Evolutionary conservation across 2,797 vertebrate genomes (phyloP), one percentile per base, ranked within the genome.

Genomic region (Catamblyrhynchus diadema): DNA sequence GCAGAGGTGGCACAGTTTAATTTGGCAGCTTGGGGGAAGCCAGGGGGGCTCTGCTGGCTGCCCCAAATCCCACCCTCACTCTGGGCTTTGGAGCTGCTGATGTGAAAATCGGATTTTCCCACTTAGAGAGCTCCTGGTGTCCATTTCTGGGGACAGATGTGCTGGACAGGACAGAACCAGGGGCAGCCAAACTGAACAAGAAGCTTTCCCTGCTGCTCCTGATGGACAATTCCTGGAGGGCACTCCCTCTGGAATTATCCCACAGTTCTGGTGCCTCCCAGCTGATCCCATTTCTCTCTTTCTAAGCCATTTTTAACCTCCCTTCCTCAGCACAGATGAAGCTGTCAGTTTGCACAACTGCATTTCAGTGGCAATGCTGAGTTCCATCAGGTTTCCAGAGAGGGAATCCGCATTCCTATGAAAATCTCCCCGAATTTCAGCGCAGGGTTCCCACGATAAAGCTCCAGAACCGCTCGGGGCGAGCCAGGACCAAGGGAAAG

Each of bases 271-370:
- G 44, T 89, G 74, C 59, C 94, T 88, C 94, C 75, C 94, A 88
- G 25, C 74, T 62, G 4, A 47, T 6, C 93, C 96, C 73, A 10
- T 86, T 95, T 70, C 88, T 93, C 77, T 65, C 88, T 75, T 25
- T 94, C 94, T 57, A 96, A 96, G 81, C 75, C 37, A 62, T 94
- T 97, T 92, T 97, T 86, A 95, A 95, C 94, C 95, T 97, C 87
- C 69, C 69, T 94, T 97, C 90, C 51, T 71, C 59, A 25, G 73
- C 51, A 20, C 85, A 81, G 96, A 92, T 86, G 82, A 96, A 96
- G 79, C 11, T 86, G 83, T 96, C 95, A 71, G 73, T 91, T 95
- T 94, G 94, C 94, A 96, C 88, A 91, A 81, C 93, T 62, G 89
- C 32, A 73, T 97, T 97, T 91, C 86, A 47, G 88, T 60, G 92